phyloP scores from a whole-genome alignment of 2,888 invertebrate genomes.

The Amphipyra tragopoginis region DNA sequence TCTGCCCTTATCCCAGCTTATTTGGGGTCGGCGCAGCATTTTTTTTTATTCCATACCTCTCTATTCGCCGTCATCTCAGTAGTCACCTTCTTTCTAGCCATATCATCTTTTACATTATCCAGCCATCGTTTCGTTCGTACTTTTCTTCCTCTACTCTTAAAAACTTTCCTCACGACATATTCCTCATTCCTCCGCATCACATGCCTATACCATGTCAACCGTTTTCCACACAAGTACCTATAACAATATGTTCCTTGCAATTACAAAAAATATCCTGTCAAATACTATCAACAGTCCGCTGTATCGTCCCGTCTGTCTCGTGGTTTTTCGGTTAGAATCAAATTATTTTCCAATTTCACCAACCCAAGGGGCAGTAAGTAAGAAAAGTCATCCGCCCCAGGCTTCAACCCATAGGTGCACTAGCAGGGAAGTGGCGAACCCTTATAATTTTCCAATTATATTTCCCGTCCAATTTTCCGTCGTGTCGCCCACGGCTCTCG shows the following conservation, averaged over 20 bases:
- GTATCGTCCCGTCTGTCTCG: conserved; percentile 4
- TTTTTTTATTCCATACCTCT: too few relatives aligned
- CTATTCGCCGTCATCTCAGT: too few relatives aligned
- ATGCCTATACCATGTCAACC: too few relatives aligned
- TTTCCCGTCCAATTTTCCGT: conserved; percentile 89
- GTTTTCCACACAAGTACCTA: too few relatives aligned
- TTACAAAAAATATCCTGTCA: background rate
- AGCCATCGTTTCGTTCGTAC: too few relatives aligned
- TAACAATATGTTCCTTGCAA: background rate
- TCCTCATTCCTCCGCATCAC: too few relatives aligned
- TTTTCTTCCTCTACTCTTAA: too few relatives aligned
- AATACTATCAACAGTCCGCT: background rate
- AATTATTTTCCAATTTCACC: conserved; percentile 69
- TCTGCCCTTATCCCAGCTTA: too few relatives aligned
- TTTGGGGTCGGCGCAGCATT: too few relatives aligned
- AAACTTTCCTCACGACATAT: too few relatives aligned
- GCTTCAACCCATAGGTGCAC: conserved; percentile 62
- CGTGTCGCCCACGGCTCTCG: conserved; percentile 89
- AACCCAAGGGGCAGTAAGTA: conserved; percentile 60
- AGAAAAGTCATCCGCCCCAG: conserved; percentile 62
- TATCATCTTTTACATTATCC: too few relatives aligned
- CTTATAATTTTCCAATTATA: conserved; percentile 90
- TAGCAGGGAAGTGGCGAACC: conserved; percentile 78
- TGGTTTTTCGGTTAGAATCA: conserved; percentile 45
- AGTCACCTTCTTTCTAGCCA: too few relatives aligned